A percentile compares a stretch with the other conserved stretches of the same genome.
phyloP scores from a whole-genome alignment of 2,113 vertebrate genomes.

The Butastur rufipennis region DNA sequence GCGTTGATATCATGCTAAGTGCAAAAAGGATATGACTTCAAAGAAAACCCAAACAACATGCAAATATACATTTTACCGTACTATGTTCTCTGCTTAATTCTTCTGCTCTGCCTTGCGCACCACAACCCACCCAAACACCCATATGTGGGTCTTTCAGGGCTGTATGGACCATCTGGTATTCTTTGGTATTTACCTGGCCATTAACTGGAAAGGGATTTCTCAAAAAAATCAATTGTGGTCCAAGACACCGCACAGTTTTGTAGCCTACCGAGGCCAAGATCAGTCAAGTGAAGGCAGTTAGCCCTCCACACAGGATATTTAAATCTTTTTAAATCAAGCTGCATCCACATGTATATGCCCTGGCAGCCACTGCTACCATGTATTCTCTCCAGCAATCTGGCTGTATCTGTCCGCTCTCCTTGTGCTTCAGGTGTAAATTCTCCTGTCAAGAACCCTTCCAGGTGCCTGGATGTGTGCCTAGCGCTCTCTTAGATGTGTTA shows the following conservation, averaged over 20 bases:
- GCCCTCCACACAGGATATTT: background rate
- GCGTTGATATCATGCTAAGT: background rate
- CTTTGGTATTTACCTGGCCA: background rate
- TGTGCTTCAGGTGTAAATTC: background rate
- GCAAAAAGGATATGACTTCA: background rate
- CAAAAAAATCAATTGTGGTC: background rate
- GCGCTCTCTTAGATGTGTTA: background rate
- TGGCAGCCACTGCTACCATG: accelerated
- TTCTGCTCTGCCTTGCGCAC: background rate
- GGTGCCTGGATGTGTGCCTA: background rate
- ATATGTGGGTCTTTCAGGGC: accelerated
- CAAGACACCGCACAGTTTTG: background rate
- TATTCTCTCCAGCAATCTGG: background rate
- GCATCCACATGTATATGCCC: background rate
- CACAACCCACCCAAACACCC: background rate
- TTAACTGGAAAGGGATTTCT: background rate
- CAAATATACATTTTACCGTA: accelerated
- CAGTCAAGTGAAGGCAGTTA: background rate
- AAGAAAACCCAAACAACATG: background rate
- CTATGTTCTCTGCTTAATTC: background rate
- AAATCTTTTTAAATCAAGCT: background rate
- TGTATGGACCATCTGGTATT: background rate
- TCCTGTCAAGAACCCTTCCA: background rate
- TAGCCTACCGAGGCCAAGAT: background rate
- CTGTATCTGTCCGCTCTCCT: background rate